Evolutionary conservation across 1,140 invertebrate genomes (phyloP).

Genomic region (Chlorops oryzae): DNA sequence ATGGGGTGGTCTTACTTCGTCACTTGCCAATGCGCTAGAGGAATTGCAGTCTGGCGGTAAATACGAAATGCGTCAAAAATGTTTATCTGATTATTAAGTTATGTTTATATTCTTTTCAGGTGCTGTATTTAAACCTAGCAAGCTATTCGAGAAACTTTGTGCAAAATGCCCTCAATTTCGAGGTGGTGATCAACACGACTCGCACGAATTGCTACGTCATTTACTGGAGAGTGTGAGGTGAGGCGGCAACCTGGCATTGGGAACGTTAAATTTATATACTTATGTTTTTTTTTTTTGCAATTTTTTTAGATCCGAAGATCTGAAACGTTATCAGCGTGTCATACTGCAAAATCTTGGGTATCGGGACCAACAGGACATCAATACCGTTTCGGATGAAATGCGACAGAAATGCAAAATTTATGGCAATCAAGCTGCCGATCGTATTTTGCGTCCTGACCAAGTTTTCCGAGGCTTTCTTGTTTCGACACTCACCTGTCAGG

Average conservation of each 20-base stretch:
- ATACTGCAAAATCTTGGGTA: constrained; percentile 68
- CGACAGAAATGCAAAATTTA: constrained; percentile 74
- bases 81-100: neutral
- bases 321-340: constrained; percentile 68
- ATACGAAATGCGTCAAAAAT: neutral
- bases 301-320: constrained; percentile 54
- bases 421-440: constrained; percentile 71
- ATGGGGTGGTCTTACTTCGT: constrained; percentile 63
- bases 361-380: constrained; percentile 62
- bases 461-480: constrained; percentile 85
- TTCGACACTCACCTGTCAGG: constrained; percentile 82
- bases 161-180: constrained; percentile 77
- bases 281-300: neutral
- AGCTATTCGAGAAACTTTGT: constrained; percentile 69
- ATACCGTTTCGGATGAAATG: constrained; percentile 65
- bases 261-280: constrained; percentile 1
- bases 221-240: constrained; percentile 76
- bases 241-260: constrained; percentile 27
- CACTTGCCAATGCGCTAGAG: constrained; percentile 61
- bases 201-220: constrained; percentile 88
- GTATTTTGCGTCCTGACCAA: constrained; percentile 73
- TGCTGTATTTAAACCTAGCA: constrained; percentile 63
- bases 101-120: constrained; percentile 21
- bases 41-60: constrained; percentile 57
- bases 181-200: constrained; percentile 93